Conservation (phyloP, 2,113 vertebrate genomes). For the Esox niger region DNA sequence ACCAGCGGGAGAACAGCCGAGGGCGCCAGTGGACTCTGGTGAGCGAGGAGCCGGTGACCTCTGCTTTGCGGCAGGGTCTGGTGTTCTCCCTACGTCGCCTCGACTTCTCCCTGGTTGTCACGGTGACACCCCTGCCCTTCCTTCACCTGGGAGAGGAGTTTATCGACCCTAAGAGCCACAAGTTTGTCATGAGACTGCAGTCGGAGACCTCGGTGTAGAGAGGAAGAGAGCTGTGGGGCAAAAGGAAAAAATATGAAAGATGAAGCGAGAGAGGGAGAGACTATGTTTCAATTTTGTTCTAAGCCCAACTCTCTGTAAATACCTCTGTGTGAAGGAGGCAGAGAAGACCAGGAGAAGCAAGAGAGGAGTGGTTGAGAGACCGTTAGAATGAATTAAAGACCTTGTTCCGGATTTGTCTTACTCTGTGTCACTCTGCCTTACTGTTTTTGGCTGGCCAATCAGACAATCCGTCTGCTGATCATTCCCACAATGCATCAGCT, state of each 20-base stretch:
- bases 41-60: constrained; percentile 90
- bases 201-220: constrained; percentile 89
- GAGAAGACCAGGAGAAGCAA: background rate
- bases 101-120: constrained; percentile 90
- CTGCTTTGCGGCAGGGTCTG: constrained; percentile 79
- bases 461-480: background rate
- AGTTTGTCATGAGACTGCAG: constrained; percentile 95
- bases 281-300: background rate
- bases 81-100: constrained; percentile 85
- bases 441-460: too few species aligned
- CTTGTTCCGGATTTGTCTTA: background rate
- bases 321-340: background rate
- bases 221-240: too few species aligned
- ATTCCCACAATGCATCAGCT: background rate
- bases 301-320: background rate
- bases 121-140: constrained; percentile 83
- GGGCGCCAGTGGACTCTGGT: constrained; percentile 91
- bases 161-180: constrained; percentile 93
- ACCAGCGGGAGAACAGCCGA: constrained; percentile 83
- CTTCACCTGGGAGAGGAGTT: constrained; percentile 89
- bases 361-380: background rate
- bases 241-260: background rate
- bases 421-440: background rate
- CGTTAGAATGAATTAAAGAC: constrained; percentile 5
- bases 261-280: background rate